These are phyloP conservation scores for Nannobrachium achirus DNA, from an alignment of 2,113 vertebrate species.

Conservation along the genomic window DNA sequence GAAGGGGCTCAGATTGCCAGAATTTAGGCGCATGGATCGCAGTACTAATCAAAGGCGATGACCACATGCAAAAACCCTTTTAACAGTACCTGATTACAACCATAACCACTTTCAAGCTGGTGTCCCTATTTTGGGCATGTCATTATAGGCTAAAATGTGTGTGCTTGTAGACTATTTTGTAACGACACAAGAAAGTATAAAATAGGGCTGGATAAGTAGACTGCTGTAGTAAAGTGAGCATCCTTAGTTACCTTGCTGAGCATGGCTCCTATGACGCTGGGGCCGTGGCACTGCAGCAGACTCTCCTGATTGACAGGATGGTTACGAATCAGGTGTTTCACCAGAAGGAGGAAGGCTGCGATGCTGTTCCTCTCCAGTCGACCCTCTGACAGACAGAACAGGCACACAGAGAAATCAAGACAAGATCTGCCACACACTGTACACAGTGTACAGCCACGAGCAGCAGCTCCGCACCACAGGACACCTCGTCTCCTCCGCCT, in stretches of 20 bases:
- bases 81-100: no score
- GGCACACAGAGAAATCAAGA: slow-evolving; percentile 24
- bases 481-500: no score
- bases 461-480: slow-evolving; percentile 12
- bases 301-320: slow-evolving; percentile 93
- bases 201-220: no score
- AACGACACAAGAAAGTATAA: no score
- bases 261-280: slow-evolving; percentile 88
- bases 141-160: no score
- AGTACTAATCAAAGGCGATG: no score
- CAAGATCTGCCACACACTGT: slow-evolving; percentile 19
- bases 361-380: slow-evolving; percentile 90
- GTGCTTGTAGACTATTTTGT: no score
- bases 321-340: slow-evolving; percentile 90
- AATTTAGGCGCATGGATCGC: no score
- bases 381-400: slow-evolving; percentile 76
- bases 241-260: slow-evolving; percentile 86
- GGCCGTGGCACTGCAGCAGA: slow-evolving; percentile 91
- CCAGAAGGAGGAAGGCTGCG: slow-evolving; percentile 93
- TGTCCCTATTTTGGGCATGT: not conserved
- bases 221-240: not conserved
- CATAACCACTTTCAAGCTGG: not conserved
- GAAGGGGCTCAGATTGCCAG: no score
- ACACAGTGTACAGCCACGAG: slow-evolving; percentile 3
- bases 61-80: no score